These are phyloP conservation scores for Acridotheres tristis DNA, from an alignment of 2,797 vertebrate species.

Conservation along the genomic window DNA sequence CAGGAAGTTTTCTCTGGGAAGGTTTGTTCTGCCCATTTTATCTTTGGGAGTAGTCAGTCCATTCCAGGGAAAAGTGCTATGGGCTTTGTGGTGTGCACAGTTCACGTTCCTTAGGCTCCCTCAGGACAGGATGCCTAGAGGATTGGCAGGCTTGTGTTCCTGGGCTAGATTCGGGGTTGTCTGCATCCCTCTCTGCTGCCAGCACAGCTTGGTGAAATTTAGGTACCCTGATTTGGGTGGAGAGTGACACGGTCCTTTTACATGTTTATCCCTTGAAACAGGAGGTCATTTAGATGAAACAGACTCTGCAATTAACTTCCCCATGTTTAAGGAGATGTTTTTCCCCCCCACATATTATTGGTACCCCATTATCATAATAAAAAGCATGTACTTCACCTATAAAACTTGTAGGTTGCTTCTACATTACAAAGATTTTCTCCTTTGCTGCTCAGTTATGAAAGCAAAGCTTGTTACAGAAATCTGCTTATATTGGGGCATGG, in stretches of 20 bases:
- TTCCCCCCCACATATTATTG: fast-evolving
- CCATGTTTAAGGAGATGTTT: not conserved
- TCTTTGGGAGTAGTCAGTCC: not conserved
- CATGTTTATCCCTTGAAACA: not conserved
- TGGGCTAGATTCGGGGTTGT: not conserved
- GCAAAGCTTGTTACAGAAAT: not conserved
- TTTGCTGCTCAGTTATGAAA: not conserved
- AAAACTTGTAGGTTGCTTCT: not conserved
- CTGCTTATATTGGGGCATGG: not conserved
- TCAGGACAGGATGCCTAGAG: not conserved
- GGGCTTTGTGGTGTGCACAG: fast-evolving
- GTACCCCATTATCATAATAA: not conserved
- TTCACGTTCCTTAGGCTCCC: fast-evolving
- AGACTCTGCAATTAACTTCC: not conserved
- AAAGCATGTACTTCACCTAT: not conserved
- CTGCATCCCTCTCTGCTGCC: not conserved
- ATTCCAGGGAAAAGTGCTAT: not conserved
- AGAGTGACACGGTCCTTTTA: not conserved
- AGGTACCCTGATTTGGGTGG: not conserved
- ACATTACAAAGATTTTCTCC: not conserved
- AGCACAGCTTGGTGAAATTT: not conserved
- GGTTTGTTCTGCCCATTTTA: not conserved
- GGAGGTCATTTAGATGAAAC: not conserved
- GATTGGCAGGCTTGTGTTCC: not conserved
- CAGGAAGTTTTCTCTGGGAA: not conserved